These are phyloP conservation scores for Cecropterus lyciades DNA, from an alignment of 1,140 invertebrate species.

Conservation along the genomic window DNA sequence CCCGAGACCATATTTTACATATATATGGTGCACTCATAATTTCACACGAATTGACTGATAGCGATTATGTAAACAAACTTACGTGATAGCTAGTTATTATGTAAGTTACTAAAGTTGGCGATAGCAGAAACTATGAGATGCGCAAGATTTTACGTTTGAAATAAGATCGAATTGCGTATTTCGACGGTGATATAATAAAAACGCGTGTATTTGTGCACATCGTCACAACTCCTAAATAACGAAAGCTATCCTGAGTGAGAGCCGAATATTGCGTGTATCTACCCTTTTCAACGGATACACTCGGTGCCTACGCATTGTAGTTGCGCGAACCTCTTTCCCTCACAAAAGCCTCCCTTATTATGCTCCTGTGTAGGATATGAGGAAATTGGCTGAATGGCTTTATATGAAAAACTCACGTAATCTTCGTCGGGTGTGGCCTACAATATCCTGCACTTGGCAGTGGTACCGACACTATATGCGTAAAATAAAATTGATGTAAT, in stretches of 20 bases:
- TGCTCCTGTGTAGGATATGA: conserved; percentile 78
- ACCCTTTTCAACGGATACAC: conserved; percentile 67
- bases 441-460: conserved; percentile 70
- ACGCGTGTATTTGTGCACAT: conserved; percentile 65
- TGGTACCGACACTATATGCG: conserved; percentile 40
- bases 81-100: too few species aligned
- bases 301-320: conserved; percentile 70
- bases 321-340: conserved; percentile 74
- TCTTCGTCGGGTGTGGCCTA: conserved; percentile 67
- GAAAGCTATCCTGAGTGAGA: conserved; percentile 62
- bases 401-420: conserved; percentile 82
- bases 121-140: not conserved
- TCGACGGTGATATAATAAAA: conserved; percentile 52
- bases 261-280: conserved; percentile 65
- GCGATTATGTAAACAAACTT: too few species aligned
- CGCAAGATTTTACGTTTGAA: conserved; percentile 8
- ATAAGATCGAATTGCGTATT: conserved; percentile 34
- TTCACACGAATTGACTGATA: too few species aligned
- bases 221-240: conserved; percentile 64
- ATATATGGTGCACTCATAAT: too few species aligned
- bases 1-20: too few species aligned
- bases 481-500: conserved; percentile 34
- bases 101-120: not conserved
- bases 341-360: conserved; percentile 80
- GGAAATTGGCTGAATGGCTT: conserved; percentile 82